Conservation (phyloP, 2,113 vertebrate species). For the Ascaphus truei region DNA sequence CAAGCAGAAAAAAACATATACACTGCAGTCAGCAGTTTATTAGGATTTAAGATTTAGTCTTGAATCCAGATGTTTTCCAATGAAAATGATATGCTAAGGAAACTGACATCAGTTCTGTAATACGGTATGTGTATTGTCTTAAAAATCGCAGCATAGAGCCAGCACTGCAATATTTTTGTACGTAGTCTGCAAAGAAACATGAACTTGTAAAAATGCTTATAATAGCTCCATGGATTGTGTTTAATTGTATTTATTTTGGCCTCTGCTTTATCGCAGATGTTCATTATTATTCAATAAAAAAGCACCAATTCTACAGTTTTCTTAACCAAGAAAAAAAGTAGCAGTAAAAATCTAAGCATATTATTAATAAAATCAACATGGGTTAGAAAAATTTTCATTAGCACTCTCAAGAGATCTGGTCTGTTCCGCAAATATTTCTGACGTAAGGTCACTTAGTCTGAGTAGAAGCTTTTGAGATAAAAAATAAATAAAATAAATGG, state of each 20-base stretch:
- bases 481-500: no score
- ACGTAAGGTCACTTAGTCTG: background rate
- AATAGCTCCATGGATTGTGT: background rate
- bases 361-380: background rate
- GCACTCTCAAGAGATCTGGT: background rate
- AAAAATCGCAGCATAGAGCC: background rate
- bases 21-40: no score
- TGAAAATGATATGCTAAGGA: background rate
- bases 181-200: background rate
- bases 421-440: background rate
- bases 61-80: background rate
- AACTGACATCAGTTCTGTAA: background rate
- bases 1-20: no score
- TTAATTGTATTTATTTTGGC: constrained; percentile 15
- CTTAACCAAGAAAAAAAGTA: background rate
- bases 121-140: background rate
- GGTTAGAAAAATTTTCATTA: background rate
- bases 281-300: background rate
- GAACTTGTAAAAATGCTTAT: background rate
- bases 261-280: background rate
- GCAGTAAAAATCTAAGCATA: background rate
- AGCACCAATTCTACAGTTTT: background rate
- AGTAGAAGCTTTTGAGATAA: background rate
- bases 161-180: background rate
- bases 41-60: no score